phyloP scores from a whole-genome alignment of 2,113 vertebrate species.

The Pavo muticus region DNA sequence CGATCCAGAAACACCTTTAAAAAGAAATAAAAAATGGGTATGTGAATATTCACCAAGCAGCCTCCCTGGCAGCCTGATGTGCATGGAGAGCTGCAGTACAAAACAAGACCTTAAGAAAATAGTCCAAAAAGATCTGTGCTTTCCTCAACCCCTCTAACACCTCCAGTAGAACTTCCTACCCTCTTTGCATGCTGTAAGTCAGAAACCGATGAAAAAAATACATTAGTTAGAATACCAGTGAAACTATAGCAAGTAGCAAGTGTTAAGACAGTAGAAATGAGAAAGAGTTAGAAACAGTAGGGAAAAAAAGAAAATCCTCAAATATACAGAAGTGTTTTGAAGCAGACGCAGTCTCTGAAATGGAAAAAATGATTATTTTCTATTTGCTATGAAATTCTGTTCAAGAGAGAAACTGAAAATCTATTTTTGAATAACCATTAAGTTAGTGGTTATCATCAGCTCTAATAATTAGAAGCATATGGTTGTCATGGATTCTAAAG shows the following conservation, averaged over 20 bases:
- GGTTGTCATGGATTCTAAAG: slow-evolving; percentile 65
- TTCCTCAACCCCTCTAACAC: not conserved
- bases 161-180: not conserved
- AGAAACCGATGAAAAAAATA: slow-evolving; percentile 7
- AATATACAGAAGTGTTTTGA: slow-evolving; percentile 23
- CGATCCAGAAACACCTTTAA: not conserved
- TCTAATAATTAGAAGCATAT: slow-evolving; percentile 47
- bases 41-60: not conserved
- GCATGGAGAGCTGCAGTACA: not conserved
- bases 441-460: slow-evolving; percentile 47
- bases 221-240: not conserved
- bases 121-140: not conserved
- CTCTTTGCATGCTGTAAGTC: not conserved
- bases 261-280: not conserved
- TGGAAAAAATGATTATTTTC: not conserved
- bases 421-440: slow-evolving; percentile 39
- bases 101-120: not conserved
- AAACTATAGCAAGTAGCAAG: slow-evolving; percentile 46
- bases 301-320: not conserved
- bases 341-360: slow-evolving; percentile 19
- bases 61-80: not conserved
- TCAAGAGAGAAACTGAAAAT: slow-evolving; percentile 65
- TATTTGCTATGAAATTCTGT: slow-evolving; percentile 10
- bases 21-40: not conserved
- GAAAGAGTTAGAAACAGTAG: slow-evolving; percentile 14